Evolutionary conservation across 2,113 vertebrate genomes (phyloP), one percentile per base, ranked within the genome.

Genomic region (Furnarius figulus): DNA sequence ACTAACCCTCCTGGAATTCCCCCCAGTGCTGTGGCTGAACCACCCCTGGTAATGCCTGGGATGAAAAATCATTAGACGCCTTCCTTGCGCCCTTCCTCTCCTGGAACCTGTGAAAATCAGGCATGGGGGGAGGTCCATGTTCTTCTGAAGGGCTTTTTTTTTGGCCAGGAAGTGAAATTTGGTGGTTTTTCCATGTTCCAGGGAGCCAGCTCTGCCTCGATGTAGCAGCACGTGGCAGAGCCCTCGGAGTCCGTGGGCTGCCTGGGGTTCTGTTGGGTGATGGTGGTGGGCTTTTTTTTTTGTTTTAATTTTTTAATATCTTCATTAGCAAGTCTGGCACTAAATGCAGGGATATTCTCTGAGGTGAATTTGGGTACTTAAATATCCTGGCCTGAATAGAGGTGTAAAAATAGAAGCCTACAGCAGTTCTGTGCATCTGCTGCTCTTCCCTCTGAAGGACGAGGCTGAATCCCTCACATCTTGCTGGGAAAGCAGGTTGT

Each of bases 381-480:
- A 94, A 86, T 92, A 93, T 87, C 95, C 87, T 82, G 93, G 94
- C 96, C 96, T 96, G 81, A 84, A 87, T 79, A 94, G 84, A 70
- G 40, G 73, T 39, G 15, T 72, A 89, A 91, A 97, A 96, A 97
- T 97, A 97, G 95, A 25, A 17, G 5, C 73, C 89, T 92, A 4
- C 39, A 77, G 87, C 91, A 90, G 56, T 65, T 47, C 9, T 5
- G 22, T 72, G 85, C 14, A 44, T 55, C 84, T 94, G 76, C 80
- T 78, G 71, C 30, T 95, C 88, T 80, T 94, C 87, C 40, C 63
- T 79, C 35, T 40, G 89, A 92, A 93, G 94, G 93, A 92, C 15
- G 1, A 46, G 78, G 6, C 49, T 30, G 76, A 37, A 90, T 74
- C 33, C 1, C 62, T 74, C 5, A 12, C 46, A 74, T 25, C 74